Base-by-base conservation (phyloP, 2,113 vertebrate genomes). In the Bothrops jararaca region DNA sequence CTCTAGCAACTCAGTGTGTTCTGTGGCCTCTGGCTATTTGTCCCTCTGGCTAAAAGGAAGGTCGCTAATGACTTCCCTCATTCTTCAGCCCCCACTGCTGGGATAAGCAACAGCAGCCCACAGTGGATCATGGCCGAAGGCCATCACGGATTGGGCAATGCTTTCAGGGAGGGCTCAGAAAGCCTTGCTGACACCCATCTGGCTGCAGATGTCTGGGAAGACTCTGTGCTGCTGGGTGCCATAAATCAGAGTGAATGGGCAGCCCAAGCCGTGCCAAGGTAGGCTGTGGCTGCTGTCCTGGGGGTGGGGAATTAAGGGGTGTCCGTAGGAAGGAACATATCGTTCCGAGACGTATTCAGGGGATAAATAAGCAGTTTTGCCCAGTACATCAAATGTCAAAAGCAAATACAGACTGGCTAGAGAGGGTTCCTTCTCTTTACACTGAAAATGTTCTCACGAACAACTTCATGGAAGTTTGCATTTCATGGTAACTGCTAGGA, bases 351-450 rank as follows among this genome's bases (percentile, higher is more conserved):
- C 91, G 58, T 22, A 74, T 93, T 92, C 92, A 89, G 87, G 85
- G 69, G 54, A 94, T 92, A 95, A 96, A 96, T 87, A 94, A 93
- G 96, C 13, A 54, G 1, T 90, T 93, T 9, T 91, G 57, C 92
- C 94, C 54, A 91, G n/a, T 34, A 57, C 58, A n/a, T 50, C 54
- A 86, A 42, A 24, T 89, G 69, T 20, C 5, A 91, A 54, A 15
- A 29, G 23, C 50, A 88, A 87, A 92, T 24, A 88, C 89, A 85
- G 53, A 9, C 23, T 53, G 56, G 26, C 60, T 13, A 64, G 26
- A 64, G 42, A 5, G 3, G 22, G 80, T 88, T 52, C n/a, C 86
- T 29, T 45, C 29, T 18, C 91, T 22, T 34, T 22, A 9, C 86
- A 0, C 18, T 3, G 29, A 88, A 53, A 53, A 0, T 3, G n/a